Conservation (phyloP, 2,113 vertebrate species). For the Blennius ocellaris region DNA sequence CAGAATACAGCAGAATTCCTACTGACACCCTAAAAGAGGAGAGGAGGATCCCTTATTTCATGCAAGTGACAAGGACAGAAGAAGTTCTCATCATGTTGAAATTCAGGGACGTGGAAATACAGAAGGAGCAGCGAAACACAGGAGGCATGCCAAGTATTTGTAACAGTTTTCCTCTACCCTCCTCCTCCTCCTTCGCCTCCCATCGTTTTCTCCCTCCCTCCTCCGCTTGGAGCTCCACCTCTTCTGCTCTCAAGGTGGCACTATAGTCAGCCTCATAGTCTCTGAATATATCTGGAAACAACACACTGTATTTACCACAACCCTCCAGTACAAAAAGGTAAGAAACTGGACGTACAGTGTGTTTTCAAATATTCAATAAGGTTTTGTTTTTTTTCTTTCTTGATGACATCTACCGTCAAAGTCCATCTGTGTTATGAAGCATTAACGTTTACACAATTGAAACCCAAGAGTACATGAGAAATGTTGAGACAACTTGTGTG, state of each 20-base stretch:
- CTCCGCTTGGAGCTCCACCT: conserved; percentile 63
- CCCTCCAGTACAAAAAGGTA: neutral
- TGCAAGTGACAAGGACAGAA: conserved; percentile 21
- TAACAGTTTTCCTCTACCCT: conserved; percentile 76
- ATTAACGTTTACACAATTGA: no score
- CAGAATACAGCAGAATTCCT: neutral
- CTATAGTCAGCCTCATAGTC: conserved; percentile 81
- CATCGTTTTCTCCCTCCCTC: conserved; percentile 60
- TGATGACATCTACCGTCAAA: no score
- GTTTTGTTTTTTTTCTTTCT: neutral
- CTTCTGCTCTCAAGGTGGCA: conserved; percentile 66
- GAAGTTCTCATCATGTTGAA: no score
- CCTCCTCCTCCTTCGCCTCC: conserved; percentile 59
- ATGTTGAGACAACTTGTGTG: neutral
- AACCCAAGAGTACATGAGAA: no score
- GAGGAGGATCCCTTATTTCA: conserved; percentile 33
- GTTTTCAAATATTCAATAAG: neutral
- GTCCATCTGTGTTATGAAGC: no score
- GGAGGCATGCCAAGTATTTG: conserved; percentile 72
- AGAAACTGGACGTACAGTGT: neutral
- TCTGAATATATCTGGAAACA: conserved; percentile 78
- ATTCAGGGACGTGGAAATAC: conserved; percentile 10
- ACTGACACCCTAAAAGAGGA: conserved; percentile 21
- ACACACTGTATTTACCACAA: conserved; percentile 48
- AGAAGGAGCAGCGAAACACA: conserved; percentile 2